phyloP scores from a whole-genome alignment of 2,797 vertebrate species.

The Lindbergichthys nudifrons region DNA sequence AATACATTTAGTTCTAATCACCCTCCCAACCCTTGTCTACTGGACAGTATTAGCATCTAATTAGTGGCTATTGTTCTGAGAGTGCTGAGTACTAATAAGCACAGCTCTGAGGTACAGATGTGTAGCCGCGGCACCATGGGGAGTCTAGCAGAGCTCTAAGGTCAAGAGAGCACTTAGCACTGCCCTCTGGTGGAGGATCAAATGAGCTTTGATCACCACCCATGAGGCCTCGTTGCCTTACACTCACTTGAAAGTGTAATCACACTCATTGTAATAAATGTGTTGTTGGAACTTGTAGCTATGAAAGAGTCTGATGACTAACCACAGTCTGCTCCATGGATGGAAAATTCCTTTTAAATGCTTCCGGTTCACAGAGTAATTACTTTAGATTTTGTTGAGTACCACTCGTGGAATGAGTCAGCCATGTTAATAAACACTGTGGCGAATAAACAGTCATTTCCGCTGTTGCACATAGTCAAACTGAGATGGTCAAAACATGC shows the following conservation, averaged over 20 bases:
- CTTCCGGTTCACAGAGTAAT: constrained; percentile 9
- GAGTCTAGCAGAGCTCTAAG: constrained; percentile 47
- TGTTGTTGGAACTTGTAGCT: constrained; percentile 10
- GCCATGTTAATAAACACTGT: constrained; percentile 23
- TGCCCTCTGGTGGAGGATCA: constrained; percentile 78
- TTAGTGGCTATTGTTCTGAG: not conserved
- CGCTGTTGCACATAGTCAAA: constrained; percentile 12
- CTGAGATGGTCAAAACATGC: constrained; percentile 18
- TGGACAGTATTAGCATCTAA: constrained; percentile 4
- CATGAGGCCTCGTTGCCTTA: constrained; percentile 14
- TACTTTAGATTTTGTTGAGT: not conserved
- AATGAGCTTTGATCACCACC: constrained; percentile 52
- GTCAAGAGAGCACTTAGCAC: constrained; percentile 70
- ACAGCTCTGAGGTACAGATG: constrained; percentile 17
- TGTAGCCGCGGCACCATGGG: constrained; percentile 18
- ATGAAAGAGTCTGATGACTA: constrained; percentile 16
- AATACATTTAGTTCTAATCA: too few relatives aligned
- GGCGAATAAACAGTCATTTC: constrained; percentile 48
- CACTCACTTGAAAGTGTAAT: constrained; percentile 32
- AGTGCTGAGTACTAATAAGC: constrained; percentile 12
- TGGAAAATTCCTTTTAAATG: constrained; percentile 18
- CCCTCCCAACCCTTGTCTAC: not conserved
- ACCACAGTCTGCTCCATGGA: constrained; percentile 23
- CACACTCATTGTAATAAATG: constrained; percentile 19
- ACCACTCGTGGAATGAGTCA: constrained; percentile 15